These are phyloP conservation scores for Sarcophaga bullata DNA, from an alignment of 1,140 invertebrate species.

Conservation along the genomic window DNA sequence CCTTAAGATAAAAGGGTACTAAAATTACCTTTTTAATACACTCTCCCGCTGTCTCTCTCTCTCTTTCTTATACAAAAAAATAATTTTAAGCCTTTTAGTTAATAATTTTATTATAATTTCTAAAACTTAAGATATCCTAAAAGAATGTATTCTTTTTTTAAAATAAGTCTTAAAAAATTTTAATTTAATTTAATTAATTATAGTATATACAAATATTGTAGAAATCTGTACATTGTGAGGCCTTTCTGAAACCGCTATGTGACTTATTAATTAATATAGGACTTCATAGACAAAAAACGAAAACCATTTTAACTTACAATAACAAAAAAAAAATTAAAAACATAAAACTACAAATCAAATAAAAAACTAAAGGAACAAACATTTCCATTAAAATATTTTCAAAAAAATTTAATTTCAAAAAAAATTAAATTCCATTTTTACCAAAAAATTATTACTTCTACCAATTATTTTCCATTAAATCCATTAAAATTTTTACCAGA, in stretches of 20 bases:
- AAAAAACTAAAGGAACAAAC: constrained; percentile 11
- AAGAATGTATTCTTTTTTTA: no score
- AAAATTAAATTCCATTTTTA: no score
- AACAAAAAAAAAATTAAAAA: constrained; percentile 17
- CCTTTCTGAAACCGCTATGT: constrained; percentile 46
- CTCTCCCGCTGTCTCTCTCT: background rate
- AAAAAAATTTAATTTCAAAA: constrained; percentile 10
- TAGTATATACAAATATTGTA: background rate
- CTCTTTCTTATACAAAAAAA: background rate
- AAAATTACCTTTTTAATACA: no score
- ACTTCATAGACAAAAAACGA: constrained; percentile 22
- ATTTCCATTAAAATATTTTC: background rate
- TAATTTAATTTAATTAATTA: background rate
- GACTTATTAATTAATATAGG: constrained; percentile 40
- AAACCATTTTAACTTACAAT: background rate
- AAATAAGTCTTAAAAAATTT: no score
- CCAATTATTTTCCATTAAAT: no score
- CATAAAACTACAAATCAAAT: constrained; percentile 18
- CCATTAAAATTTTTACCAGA: no score
- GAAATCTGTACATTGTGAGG: constrained; percentile 39
- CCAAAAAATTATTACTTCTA: no score
- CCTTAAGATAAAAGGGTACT: no score
- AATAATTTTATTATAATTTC: no score
- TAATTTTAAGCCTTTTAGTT: no score
- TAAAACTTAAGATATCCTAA: no score